Evolutionary conservation across 2,888 invertebrate genomes (phyloP).

Genomic region (Eurytoma adleriae): DNA sequence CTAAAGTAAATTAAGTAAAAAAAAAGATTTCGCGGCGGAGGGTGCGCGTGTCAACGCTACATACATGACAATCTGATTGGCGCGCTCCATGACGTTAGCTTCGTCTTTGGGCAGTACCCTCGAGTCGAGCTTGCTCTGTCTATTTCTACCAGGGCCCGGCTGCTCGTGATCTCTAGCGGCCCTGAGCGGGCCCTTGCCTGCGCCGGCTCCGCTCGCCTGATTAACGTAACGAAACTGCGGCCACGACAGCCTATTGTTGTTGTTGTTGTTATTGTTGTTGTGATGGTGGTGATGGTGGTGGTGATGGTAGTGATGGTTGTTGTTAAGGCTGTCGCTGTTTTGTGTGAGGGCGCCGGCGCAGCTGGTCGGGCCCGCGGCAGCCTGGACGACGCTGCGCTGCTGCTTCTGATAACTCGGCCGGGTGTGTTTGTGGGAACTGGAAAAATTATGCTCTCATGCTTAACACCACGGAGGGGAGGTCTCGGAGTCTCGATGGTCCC

Average conservation of each 20-base stretch:
- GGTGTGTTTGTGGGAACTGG: conserved; percentile 75
- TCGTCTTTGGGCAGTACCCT: conserved; percentile 83
- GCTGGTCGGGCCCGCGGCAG: conserved; percentile 50
- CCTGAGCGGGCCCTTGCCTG: conserved; percentile 43
- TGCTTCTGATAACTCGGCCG: conserved; percentile 75
- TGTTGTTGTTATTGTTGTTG: conserved; percentile 77
- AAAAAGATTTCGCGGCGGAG: conserved; percentile 9
- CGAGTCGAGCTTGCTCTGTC: conserved; percentile 58
- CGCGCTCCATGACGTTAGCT: conserved; percentile 89
- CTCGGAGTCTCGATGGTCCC: not conserved
- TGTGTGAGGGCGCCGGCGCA: conserved; percentile 52
- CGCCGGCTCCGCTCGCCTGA: conserved; percentile 63
- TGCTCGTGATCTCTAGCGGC: conserved; percentile 50
- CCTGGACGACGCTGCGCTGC: conserved; percentile 73
- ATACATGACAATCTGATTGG: conserved; percentile 93
- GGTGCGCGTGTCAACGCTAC: conserved; percentile 72
- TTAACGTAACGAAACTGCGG: conserved; percentile 78
- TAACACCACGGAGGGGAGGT: conserved; percentile 46
- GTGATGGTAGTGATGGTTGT: conserved; percentile 41
- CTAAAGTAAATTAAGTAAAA: conserved; percentile 21
- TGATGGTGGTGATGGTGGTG: conserved; percentile 63
- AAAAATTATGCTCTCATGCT: conserved; percentile 73
- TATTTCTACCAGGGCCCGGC: conserved; percentile 72
- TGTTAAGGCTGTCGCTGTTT: conserved; percentile 55
- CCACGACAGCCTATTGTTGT: conserved; percentile 80